A percentile compares a stretch with the other conserved stretches of the same genome.
These are phyloP conservation scores for Phyllotis vaccarum DNA, from an alignment of 2,797 vertebrate species.

Conservation along the genomic window DNA sequence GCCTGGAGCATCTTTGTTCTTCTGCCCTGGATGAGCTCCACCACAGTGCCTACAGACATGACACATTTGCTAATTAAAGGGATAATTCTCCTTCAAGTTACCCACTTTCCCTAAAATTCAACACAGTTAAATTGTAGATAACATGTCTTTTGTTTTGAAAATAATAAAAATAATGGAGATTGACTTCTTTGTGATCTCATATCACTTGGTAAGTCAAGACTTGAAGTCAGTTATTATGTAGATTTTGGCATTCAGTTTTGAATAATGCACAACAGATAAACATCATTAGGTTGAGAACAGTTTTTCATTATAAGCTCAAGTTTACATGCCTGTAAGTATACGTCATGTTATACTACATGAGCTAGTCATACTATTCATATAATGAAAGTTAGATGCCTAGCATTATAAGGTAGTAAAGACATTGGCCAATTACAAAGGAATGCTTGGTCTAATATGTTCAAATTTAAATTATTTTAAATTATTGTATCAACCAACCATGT, in stretches of 20 bases:
- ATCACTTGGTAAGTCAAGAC: neutral
- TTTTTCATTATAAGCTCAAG: neutral
- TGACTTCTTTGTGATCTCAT: neutral
- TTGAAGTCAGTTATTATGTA: neutral
- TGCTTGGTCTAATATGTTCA: constrained; percentile 26
- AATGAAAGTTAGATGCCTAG: neutral
- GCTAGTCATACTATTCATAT: neutral
- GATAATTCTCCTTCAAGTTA: neutral
- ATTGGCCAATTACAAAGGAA: neutral
- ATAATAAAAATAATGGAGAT: constrained; percentile 5
- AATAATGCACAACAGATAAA: constrained; percentile 20
- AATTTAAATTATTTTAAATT: constrained; percentile 59
- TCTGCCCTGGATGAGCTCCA: neutral
- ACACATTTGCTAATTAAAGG: neutral
- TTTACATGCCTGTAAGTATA: neutral
- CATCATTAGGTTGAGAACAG: neutral
- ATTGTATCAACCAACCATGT: neutral
- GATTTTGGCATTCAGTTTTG: constrained; percentile 32
- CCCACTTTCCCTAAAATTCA: neutral
- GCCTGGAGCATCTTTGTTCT: neutral
- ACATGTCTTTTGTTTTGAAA: constrained; percentile 27
- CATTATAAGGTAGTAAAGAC: neutral
- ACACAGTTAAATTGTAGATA: neutral
- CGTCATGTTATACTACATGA: neutral
- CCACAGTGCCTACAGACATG: neutral